phyloP scores from a whole-genome alignment of 2,888 invertebrate species.

The Leucoma salicis region DNA sequence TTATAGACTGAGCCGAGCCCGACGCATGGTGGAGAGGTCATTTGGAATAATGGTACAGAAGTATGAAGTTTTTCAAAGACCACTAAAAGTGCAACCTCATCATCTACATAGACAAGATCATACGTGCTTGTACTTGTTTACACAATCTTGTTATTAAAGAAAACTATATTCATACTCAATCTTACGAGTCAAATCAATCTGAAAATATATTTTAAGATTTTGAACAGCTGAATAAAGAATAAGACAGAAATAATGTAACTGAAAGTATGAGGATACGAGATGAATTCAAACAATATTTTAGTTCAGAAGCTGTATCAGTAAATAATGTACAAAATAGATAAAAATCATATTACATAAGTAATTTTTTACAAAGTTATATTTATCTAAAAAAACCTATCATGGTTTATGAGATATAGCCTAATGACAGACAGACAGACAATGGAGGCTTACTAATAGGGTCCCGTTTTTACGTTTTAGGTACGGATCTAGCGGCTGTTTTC shows the following conservation, averaged over 20 bases:
- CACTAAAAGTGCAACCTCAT: slow-evolving; percentile 12
- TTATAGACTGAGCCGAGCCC: slow-evolving; percentile 7
- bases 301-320: not conserved
- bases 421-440: too few species aligned
- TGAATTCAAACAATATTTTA: not conserved
- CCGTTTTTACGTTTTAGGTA: too few species aligned
- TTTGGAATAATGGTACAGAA: slow-evolving; percentile 17
- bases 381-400: too few species aligned
- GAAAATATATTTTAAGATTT: not conserved
- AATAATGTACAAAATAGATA: too few species aligned
- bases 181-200: not conserved
- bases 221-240: not conserved
- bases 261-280: not conserved
- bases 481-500: too few species aligned
- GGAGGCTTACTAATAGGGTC: too few species aligned
- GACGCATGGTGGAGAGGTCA: slow-evolving; percentile 13
- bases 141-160: too few species aligned
- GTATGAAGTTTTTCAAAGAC: slow-evolving; percentile 16
- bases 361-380: too few species aligned
- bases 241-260: not conserved
- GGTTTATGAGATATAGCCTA: too few species aligned
- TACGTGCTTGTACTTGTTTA: slow-evolving; percentile 7
- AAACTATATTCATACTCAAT: not conserved
- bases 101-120: slow-evolving; percentile 10
- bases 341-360: too few species aligned